Conservation (phyloP, 2,113 vertebrate species). For the Ammospiza caudacuta region DNA sequence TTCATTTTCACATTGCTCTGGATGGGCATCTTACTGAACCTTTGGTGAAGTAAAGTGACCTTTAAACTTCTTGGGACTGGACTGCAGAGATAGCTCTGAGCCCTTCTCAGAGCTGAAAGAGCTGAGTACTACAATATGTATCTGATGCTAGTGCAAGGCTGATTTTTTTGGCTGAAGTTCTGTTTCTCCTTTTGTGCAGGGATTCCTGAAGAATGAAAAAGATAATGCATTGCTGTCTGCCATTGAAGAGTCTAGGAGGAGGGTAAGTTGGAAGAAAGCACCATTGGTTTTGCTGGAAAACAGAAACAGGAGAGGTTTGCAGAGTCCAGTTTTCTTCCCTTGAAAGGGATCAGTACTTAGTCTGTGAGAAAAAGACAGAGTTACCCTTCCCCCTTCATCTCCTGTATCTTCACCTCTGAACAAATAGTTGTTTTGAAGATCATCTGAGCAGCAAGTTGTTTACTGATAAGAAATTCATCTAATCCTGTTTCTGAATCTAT, state of each 20-base stretch:
- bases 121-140: background rate
- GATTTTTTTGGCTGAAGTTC: background rate
- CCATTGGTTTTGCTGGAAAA: rapidly evolving
- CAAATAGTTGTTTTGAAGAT: background rate
- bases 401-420: background rate
- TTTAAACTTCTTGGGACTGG: constrained; percentile 19
- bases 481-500: background rate
- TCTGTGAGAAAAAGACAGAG: background rate
- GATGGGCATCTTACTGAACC: background rate
- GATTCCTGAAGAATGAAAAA: constrained; percentile 97
- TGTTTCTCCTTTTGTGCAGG: constrained; percentile 75
- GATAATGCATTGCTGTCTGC: constrained; percentile 96
- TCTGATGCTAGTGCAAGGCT: background rate
- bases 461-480: background rate
- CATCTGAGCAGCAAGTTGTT: background rate
- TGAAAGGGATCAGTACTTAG: background rate
- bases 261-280: constrained; percentile 79
- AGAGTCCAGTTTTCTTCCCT: background rate
- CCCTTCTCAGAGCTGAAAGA: background rate
- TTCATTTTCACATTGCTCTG: background rate
- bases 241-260: constrained; percentile 95
- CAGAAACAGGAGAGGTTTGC: background rate
- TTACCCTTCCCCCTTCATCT: background rate
- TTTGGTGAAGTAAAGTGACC: background rate
- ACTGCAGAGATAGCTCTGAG: background rate